These are phyloP conservation scores for Pseudoatta argentina DNA, from an alignment of 1,140 invertebrate species.

Conservation along the genomic window DNA sequence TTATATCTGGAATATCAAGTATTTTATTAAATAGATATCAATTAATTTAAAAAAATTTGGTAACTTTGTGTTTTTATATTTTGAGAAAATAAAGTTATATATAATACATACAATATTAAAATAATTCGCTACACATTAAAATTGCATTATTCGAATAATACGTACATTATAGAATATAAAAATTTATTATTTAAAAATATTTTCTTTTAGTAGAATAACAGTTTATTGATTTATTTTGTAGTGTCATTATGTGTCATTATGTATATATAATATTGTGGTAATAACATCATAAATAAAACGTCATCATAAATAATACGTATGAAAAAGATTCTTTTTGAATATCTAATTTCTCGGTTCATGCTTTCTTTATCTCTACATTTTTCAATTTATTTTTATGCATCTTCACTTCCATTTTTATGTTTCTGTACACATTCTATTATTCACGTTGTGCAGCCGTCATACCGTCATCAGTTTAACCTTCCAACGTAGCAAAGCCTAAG, in stretches of 20 bases:
- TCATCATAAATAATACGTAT: conserved; percentile 13
- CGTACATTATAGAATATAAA: background rate
- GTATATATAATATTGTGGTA: conserved; percentile 34
- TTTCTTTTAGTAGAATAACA: conserved; percentile 7
- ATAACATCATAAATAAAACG: conserved; percentile 33
- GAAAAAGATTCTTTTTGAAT: conserved; percentile 64
- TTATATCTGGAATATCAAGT: background rate
- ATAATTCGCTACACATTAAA: background rate
- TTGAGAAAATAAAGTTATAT: background rate
- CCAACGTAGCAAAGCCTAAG: background rate
- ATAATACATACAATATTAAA: conserved; percentile 1
- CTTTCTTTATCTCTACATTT: background rate
- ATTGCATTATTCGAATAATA: background rate
- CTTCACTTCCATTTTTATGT: conserved; percentile 15
- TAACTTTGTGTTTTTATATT: conserved; percentile 8
- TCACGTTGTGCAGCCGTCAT: background rate
- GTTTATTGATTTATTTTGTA: conserved; percentile 42
- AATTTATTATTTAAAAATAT: conserved; percentile 7
- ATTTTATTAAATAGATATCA: background rate
- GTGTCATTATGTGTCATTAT: conserved; percentile 16
- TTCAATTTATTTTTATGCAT: conserved; percentile 21
- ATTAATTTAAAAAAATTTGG: background rate
- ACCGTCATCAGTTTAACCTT: background rate
- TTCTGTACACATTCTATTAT: background rate
- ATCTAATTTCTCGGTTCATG: conserved; percentile 41